A percentile compares a stretch with the other conserved stretches of the same genome.
Conservation (phyloP, 2,797 vertebrate genomes). For the Schizopygopsis malacanthus region DNA sequence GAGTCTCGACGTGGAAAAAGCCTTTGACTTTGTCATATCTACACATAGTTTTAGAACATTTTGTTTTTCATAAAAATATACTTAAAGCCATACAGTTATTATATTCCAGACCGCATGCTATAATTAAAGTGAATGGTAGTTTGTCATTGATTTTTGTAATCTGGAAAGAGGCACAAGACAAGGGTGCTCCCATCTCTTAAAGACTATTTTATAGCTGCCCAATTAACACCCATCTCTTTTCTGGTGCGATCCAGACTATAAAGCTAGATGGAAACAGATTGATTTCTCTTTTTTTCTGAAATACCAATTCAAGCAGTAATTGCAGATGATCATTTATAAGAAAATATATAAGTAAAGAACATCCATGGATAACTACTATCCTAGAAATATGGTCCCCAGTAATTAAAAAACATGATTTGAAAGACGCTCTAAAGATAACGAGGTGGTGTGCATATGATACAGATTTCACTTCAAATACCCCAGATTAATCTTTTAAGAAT, state of each 20-base stretch:
- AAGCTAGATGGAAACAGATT: neutral
- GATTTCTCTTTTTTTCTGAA: too few relatives aligned
- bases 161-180: too few relatives aligned
- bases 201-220: neutral
- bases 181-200: too few relatives aligned
- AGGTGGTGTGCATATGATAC: neutral
- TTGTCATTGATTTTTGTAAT: too few relatives aligned
- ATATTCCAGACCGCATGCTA: too few relatives aligned
- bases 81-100: too few relatives aligned
- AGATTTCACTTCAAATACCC: neutral
- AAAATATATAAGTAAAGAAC: conserved; percentile 1
- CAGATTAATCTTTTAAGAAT: neutral
- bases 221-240: neutral
- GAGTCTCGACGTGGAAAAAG: too few relatives aligned
- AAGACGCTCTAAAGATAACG: neutral
- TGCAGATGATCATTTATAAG: neutral
- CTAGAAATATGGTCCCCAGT: neutral
- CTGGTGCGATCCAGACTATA: neutral
- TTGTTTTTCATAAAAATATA: too few relatives aligned
- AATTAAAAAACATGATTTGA: neutral
- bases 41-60: too few relatives aligned
- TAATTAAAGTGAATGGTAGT: too few relatives aligned
- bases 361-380: neutral
- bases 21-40: too few relatives aligned
- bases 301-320: neutral